These are phyloP conservation scores for Cephonodes hylas DNA, from an alignment of 2,888 invertebrate species.

Conservation along the genomic window DNA sequence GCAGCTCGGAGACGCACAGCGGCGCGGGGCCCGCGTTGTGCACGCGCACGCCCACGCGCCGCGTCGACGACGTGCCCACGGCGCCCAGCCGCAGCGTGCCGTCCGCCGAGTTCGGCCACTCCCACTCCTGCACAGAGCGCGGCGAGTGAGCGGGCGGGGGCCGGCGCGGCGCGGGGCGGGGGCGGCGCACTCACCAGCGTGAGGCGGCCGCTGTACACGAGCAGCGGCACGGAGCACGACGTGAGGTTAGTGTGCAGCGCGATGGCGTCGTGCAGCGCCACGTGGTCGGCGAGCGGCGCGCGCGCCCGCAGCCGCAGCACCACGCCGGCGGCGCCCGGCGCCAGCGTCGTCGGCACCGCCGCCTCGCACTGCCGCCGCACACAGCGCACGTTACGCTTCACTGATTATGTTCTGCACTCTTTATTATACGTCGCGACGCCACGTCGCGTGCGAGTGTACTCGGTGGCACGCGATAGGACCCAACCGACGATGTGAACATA, in stretches of 20 bases:
- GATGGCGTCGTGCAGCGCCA: slow-evolving; percentile 28
- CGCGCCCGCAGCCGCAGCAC: slow-evolving; percentile 26
- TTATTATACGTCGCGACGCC: background rate
- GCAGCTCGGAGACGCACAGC: slow-evolving; percentile 43
- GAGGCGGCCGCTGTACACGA: slow-evolving; percentile 68
- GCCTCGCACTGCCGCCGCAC: slow-evolving; percentile 33
- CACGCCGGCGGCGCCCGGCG: slow-evolving; percentile 28
- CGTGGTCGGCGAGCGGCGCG: slow-evolving; percentile 10
- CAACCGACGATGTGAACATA: background rate
- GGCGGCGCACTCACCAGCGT: slow-evolving; percentile 41
- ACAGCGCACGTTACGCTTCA: background rate
- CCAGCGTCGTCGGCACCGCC: slow-evolving; percentile 33
- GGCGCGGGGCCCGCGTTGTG: slow-evolving; percentile 52
- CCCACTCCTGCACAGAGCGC: slow-evolving; percentile 51
- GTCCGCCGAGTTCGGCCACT: slow-evolving; percentile 49
- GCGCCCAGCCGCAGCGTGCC: slow-evolving; percentile 82
- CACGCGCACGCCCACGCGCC: slow-evolving; percentile 82
- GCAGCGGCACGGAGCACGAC: slow-evolving; percentile 67
- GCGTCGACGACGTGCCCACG: slow-evolving; percentile 83
- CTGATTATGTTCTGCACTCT: background rate
- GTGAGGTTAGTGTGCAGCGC: slow-evolving; percentile 74
- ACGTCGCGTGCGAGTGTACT: background rate
- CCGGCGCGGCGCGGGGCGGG: background rate
- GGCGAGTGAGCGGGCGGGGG: background rate
- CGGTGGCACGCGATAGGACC: background rate